Base-by-base conservation (phyloP, 2,888 invertebrate species). In the Orthonevra nobilis region DNA sequence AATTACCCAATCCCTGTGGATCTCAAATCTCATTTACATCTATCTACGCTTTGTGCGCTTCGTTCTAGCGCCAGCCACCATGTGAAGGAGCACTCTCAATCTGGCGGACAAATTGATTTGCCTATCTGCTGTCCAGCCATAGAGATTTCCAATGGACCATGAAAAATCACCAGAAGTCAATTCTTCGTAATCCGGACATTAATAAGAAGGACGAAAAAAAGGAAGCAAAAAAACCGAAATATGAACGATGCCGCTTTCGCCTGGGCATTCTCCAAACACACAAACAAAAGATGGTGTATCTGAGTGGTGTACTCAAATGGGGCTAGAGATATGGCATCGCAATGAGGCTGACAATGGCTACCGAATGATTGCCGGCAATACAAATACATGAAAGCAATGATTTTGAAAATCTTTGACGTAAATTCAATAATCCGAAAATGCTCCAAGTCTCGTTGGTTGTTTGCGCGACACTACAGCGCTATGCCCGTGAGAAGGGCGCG, bases 361-460 rank as follows among this genome's bases (percentile, higher is more conserved):
- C 54, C 73, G 54, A 66, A 56, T 66, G 54, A 79, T 66, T 36
- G 36, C 66, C 54, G 61, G 69, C 61, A 66, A 70, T 72, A 79
- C 72, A 79, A 79, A 79, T 72, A 56, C 66, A 79, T 56, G 60
- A 73, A 48, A 56, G 72, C 79, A 79, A 73, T 79, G 79, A 79
- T 79, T 79, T 79, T 79, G 79, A 79, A 79, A 79, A 79, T 73
- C 61, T 79, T 79, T 79, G 79, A 79, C 79, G 73, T 73, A 79
- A 79, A 79, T 79, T 79, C 79, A 79, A 79, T 79, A 79, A 79
- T 68, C 79, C 66, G 38, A 73, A 72, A 61, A 34, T 44, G 66
- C 60, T 70, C 50, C 14, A 26, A n/a, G 50, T 44, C 32, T 30
- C 36, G 58, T 42, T 46, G 54, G 54, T 66, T 50, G 46, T 70